These are phyloP conservation scores for Ischnus inquisitorius DNA, from an alignment of 2,888 invertebrate genomes.

Conservation along the genomic window DNA sequence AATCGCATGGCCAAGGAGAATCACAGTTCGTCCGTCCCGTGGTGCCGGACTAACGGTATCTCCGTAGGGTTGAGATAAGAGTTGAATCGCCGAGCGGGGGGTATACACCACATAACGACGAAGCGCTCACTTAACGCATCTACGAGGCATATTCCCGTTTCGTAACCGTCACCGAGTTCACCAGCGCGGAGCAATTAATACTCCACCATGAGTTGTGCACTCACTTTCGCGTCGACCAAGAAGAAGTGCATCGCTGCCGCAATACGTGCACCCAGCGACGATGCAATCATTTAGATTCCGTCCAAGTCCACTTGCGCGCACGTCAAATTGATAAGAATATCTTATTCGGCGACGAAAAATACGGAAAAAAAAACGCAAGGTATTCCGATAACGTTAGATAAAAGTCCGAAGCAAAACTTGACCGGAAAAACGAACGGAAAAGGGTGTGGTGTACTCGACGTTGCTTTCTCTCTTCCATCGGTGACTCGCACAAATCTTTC, in stretches of 20 bases:
- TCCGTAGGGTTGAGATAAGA: constrained; percentile 58
- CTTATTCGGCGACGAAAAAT: neutral
- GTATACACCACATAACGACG: constrained; percentile 58
- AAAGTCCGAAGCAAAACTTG: too few species aligned
- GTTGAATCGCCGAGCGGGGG: constrained; percentile 30
- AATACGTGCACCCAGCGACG: constrained; percentile 5
- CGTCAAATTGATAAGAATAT: neutral
- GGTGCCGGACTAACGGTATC: constrained; percentile 58
- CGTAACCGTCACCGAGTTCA: constrained; percentile 72
- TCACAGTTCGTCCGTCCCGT: constrained; percentile 57
- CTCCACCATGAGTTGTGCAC: constrained; percentile 74
- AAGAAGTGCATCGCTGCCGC: neutral
- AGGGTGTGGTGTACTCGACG: constrained; percentile 14
- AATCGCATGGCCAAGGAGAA: constrained; percentile 64
- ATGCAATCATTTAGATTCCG: constrained; percentile 16
- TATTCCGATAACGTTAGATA: neutral
- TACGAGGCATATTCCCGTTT: constrained; percentile 69
- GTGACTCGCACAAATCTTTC: constrained; percentile 27
- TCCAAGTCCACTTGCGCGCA: neutral
- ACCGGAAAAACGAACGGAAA: constrained; percentile 20
- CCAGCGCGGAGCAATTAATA: constrained; percentile 74
- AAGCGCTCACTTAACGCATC: constrained; percentile 53
- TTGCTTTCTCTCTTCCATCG: constrained; percentile 33
- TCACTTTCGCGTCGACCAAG: constrained; percentile 65
- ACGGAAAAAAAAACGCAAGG: neutral